Evolutionary conservation across 2,888 invertebrate species (phyloP).

Genomic region (Schrankia costaestrigalis): DNA sequence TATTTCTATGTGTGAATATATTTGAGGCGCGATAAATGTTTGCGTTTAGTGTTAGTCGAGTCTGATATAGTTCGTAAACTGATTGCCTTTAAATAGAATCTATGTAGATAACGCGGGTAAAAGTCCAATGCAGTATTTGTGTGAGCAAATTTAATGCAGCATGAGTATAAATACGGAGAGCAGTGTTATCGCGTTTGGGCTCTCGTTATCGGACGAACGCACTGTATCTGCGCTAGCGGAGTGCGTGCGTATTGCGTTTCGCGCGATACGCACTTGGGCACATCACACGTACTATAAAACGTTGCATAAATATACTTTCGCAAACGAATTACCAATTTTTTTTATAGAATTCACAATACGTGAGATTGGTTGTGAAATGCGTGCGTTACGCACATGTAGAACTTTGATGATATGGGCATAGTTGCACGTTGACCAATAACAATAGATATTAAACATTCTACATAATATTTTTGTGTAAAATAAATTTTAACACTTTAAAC

Average conservation of each 20-base stretch:
- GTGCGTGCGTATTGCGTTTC: constrained; percentile 68
- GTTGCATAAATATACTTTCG: constrained; percentile 69
- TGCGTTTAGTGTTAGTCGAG: background rate
- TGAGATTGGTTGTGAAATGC: constrained; percentile 65
- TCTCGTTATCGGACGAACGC: constrained; percentile 62
- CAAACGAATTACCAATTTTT: constrained; percentile 62
- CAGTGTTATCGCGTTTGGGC: constrained; percentile 55
- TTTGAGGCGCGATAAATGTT: background rate
- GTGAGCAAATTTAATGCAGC: constrained; percentile 48
- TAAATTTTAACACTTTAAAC: too few relatives aligned
- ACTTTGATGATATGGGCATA: constrained; percentile 48
- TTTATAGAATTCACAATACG: constrained; percentile 61
- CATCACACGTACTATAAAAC: constrained; percentile 49
- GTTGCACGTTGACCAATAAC: constrained; percentile 42
- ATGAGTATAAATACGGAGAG: constrained; percentile 47
- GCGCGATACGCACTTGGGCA: constrained; percentile 58
- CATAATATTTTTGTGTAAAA: constrained; percentile 19
- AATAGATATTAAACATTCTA: constrained; percentile 26
- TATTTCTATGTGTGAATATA: constrained; percentile 20
- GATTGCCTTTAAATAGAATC: constrained; percentile 13
- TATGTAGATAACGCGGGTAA: constrained; percentile 26
- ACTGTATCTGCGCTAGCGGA: constrained; percentile 64
- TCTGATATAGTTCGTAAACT: constrained; percentile 1
- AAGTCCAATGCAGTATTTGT: constrained; percentile 37
- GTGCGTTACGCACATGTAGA: constrained; percentile 70